These are phyloP conservation scores for Halesus radiatus DNA, from an alignment of 1,140 invertebrate genomes.

Conservation along the genomic window DNA sequence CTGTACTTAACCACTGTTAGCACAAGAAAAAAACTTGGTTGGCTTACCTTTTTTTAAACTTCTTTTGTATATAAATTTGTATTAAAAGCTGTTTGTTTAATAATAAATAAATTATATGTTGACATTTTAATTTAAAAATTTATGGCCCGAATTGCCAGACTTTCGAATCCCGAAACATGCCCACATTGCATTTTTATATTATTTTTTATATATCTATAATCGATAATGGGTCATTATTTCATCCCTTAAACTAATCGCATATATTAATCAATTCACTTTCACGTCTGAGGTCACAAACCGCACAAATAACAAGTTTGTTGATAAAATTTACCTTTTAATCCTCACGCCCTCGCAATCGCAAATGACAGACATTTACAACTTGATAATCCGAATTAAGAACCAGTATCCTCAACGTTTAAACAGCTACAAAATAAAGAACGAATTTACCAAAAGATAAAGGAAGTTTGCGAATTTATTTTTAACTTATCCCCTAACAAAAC, in stretches of 20 bases:
- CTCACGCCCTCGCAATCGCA: constrained; percentile 21
- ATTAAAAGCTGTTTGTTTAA: too few species aligned
- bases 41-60: too few species aligned
- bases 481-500: constrained; percentile 34
- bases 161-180: too few species aligned
- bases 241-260: not conserved
- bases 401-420: not conserved
- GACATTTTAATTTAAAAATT: too few species aligned
- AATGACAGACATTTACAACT: constrained; percentile 27
- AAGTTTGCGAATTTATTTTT: constrained; percentile 3
- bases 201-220: not conserved
- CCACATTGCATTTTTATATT: too few species aligned
- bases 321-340: not conserved
- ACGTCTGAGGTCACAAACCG: too few species aligned
- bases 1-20: too few species aligned
- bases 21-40: too few species aligned
- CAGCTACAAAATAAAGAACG: not conserved
- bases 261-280: too few species aligned
- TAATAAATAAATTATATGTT: too few species aligned
- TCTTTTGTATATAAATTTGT: too few species aligned
- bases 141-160: too few species aligned
- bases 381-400: constrained; percentile 2
- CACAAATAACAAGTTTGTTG: not conserved
- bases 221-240: not conserved
- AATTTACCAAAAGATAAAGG: not conserved